Percentiles rank a stretch among this genome's conserved stretches.
These are phyloP conservation scores for Peromyscus aztecus DNA, from an alignment of 2,797 vertebrate species.

Conservation along the genomic window DNA sequence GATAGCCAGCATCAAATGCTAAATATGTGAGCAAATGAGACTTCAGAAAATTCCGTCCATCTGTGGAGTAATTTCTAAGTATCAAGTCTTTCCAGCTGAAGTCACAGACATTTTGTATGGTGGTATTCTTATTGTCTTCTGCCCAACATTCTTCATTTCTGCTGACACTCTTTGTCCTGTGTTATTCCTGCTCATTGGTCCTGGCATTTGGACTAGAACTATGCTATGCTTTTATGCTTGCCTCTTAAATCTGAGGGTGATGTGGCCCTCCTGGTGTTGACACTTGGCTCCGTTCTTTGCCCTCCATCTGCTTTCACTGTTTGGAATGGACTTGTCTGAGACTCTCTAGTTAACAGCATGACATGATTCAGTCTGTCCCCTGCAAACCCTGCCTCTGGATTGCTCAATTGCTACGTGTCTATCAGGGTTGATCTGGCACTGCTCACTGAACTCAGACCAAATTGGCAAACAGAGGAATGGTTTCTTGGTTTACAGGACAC, in stretches of 20 bases:
- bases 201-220: neutral
- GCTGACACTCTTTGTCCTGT: neutral
- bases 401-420: neutral
- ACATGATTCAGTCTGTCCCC: neutral
- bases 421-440: neutral
- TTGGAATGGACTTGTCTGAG: neutral
- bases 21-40: neutral
- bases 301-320: neutral
- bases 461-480: neutral
- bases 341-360: neutral
- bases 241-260: neutral
- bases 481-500: neutral
- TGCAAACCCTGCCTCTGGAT: neutral
- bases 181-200: neutral
- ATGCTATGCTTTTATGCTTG: neutral
- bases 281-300: neutral
- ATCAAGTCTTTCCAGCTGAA: constrained; percentile 2
- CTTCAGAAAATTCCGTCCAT: constrained; percentile 19
- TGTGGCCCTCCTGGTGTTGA: neutral
- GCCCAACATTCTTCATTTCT: neutral
- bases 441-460: neutral
- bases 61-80: neutral
- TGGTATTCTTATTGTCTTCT: neutral
- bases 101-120: neutral
- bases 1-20: neutral